These are phyloP conservation scores for Drosophila malerkotliana DNA, from an alignment of 1,140 invertebrate genomes.

Conservation along the genomic window DNA sequence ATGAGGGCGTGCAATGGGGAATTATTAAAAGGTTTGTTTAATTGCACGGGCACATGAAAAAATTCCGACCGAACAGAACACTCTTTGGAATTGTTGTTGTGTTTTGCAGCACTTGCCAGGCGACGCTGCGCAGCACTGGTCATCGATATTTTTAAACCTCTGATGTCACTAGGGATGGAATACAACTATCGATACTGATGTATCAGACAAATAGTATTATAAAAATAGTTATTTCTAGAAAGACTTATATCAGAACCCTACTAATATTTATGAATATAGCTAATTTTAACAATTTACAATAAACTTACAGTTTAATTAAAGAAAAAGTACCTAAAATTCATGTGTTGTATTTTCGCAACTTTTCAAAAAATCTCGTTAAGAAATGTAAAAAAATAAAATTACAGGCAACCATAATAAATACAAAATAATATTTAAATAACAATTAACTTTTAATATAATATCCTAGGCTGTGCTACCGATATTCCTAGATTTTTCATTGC, in stretches of 20 bases:
- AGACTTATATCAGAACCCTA: too few species aligned
- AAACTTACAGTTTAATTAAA: too few species aligned
- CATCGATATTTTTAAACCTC: constrained; percentile 15
- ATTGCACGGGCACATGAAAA: constrained; percentile 31
- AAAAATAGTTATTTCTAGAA: too few species aligned
- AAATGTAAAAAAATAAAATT: too few species aligned
- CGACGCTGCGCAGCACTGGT: neutral
- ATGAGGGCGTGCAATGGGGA: constrained; percentile 7
- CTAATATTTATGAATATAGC: too few species aligned
- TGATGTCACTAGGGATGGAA: constrained; percentile 5
- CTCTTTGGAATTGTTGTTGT: constrained; percentile 37
- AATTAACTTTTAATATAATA: neutral
- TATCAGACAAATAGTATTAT: too few species aligned
- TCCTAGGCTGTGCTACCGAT: neutral
- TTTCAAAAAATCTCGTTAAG: too few species aligned
- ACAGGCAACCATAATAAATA: neutral
- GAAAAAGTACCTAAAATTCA: too few species aligned
- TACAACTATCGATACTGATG: neutral
- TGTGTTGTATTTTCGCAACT: too few species aligned
- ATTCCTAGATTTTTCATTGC: neutral
- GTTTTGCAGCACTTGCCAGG: constrained; percentile 4
- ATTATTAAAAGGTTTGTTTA: constrained; percentile 27
- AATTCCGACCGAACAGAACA: constrained; percentile 23
- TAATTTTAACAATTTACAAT: too few species aligned
- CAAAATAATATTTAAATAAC: neutral